phyloP scores from a whole-genome alignment of 37 sponge, comb jelly and placozoan genomes.

The Oopsacas minuta region DNA sequence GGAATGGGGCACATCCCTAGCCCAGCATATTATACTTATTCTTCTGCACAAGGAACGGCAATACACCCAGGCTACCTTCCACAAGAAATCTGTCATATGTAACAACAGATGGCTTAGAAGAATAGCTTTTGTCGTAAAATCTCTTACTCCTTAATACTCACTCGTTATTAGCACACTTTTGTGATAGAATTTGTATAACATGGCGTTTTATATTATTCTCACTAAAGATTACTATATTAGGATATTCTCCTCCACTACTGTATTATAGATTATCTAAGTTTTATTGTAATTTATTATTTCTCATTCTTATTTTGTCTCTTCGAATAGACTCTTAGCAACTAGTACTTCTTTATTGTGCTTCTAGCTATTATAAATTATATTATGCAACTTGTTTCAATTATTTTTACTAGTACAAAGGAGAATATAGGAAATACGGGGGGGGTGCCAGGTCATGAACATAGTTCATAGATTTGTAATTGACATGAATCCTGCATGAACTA shows the following conservation, averaged over 20 bases:
- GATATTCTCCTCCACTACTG: background rate
- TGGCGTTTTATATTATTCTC: slow-evolving; percentile 4
- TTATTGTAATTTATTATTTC: slow-evolving; percentile 15
- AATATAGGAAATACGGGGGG: no score
- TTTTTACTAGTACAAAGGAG: background rate
- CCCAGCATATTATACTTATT: background rate
- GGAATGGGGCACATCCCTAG: background rate
- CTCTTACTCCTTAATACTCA: background rate
- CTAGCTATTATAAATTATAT: background rate
- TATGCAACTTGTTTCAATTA: background rate
- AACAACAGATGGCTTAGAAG: background rate
- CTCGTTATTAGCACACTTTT: slow-evolving; percentile 16
- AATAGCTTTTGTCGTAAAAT: background rate
- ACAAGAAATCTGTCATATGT: slow-evolving; percentile 5
- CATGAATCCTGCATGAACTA: no score
- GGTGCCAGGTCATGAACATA: no score
- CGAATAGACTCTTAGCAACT: background rate
- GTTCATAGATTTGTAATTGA: no score
- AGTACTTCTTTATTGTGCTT: background rate
- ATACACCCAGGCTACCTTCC: background rate
- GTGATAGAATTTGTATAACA: slow-evolving; percentile 15
- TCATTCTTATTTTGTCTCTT: slow-evolving; percentile 16
- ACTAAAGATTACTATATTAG: background rate
- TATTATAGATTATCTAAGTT: slow-evolving; percentile 12
- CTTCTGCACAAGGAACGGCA: background rate